Percentiles rank a stretch among this genome's conserved stretches.
These are phyloP conservation scores for Bicyclus anynana DNA, from an alignment of 1,140 invertebrate species.

Conservation along the genomic window DNA sequence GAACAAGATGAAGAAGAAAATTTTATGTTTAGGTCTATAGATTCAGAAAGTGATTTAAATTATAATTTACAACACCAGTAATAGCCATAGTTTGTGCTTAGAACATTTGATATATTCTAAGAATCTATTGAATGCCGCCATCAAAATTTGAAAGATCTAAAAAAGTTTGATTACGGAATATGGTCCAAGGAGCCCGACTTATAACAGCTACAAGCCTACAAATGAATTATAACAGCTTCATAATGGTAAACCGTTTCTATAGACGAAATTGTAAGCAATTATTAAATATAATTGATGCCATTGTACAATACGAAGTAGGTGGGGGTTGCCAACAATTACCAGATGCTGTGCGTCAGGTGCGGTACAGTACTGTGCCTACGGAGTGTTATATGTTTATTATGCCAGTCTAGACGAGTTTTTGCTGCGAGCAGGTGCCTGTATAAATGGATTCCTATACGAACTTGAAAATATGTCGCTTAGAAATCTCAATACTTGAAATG, in stretches of 20 bases:
- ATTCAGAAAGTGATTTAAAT: too few relatives aligned
- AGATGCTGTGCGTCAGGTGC: slow-evolving; percentile 3
- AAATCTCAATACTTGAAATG: slow-evolving; percentile 23
- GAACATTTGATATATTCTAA: too few relatives aligned
- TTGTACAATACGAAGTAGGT: not conserved
- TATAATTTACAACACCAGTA: too few relatives aligned
- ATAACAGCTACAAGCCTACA: too few relatives aligned
- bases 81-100: too few relatives aligned
- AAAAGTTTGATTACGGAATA: too few relatives aligned
- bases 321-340: not conserved
- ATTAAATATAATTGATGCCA: not conserved
- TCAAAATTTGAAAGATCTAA: too few relatives aligned
- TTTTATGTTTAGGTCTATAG: too few relatives aligned
- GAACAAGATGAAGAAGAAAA: too few relatives aligned
- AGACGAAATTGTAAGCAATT: not conserved
- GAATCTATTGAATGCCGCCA: too few relatives aligned
- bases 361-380: slow-evolving; percentile 7
- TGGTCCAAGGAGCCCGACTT: too few relatives aligned
- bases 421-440: slow-evolving; percentile 21
- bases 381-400: slow-evolving; percentile 16
- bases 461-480: slow-evolving; percentile 28
- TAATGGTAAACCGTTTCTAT: not conserved
- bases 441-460: slow-evolving; percentile 28
- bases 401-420: slow-evolving; percentile 42
- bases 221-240: not conserved